Base-by-base conservation (phyloP, 2,888 invertebrate genomes). In the Tetranychus piercei region DNA sequence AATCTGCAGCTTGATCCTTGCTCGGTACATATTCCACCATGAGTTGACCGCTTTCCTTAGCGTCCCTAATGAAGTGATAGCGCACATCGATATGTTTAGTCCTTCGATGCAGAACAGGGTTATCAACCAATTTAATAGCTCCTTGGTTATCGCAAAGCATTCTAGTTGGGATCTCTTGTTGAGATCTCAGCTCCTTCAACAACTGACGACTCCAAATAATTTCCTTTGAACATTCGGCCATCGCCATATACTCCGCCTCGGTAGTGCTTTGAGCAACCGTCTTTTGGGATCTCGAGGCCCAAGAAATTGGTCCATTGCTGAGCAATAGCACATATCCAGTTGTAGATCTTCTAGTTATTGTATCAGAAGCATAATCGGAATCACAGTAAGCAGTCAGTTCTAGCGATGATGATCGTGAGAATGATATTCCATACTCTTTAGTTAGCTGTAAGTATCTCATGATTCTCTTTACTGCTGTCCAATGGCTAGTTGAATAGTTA, bases 181-280 rank as follows among this genome's bases (percentile, higher is more conserved):
- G 76, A 74, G 15, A 65, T 64, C 73, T 77, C 76, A 70, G 70
- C 3, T 70, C 70, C 2, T 4, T 1, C 18, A 70, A 22, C 22
- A 70, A 84, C 79, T 80, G 82, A 65, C 82, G 34, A 6, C 43
- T 43, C 72, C 72, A 72, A 43, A 72, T 23, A 6, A 72, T 43
- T 4, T 72, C 72, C 43, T 72, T 72, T 5, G 44, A 15, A 11
- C 78, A 77, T 74, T 79, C 79, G 20, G 77, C 77, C 11, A 77
- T 77, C 11, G 79, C 78, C 78, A 22, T n/a, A n/a, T n/a, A n/a
- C n/a, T n/a, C n/a, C n/a, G n/a, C n/a, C n/a, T n/a, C n/a, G n/a
- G n/a, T n/a, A n/a, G n/a, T n/a, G n/a, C n/a, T n/a, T n/a, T n/a
- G n/a, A n/a, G n/a, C n/a, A n/a, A n/a, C n/a, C n/a, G 74, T 70